phyloP scores from a whole-genome alignment of 2,797 vertebrate genomes.

The Myotis daubentonii region DNA sequence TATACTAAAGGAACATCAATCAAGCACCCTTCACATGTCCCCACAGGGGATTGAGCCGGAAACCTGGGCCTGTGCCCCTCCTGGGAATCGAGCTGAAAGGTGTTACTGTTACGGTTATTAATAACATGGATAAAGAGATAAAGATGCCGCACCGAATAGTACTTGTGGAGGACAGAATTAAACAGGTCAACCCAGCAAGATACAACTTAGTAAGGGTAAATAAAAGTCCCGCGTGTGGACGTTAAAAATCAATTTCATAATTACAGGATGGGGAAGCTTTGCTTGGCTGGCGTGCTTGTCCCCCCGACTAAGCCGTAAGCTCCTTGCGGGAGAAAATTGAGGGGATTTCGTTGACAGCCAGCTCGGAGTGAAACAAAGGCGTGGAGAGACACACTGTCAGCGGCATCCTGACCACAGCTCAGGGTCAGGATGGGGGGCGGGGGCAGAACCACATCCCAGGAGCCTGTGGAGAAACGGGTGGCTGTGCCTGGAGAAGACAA shows the following conservation, averaged over 20 bases:
- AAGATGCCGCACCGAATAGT: not conserved
- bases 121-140: not conserved
- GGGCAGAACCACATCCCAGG: constrained; percentile 9
- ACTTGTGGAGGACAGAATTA: not conserved
- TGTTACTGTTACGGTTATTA: not conserved
- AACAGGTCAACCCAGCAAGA: constrained; percentile 1
- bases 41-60: too few species aligned
- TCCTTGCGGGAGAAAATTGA: constrained; percentile 49
- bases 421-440: not conserved
- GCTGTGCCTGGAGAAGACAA: not conserved
- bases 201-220: not conserved
- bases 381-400: not conserved
- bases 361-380: not conserved
- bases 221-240: not conserved
- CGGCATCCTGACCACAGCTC: not conserved
- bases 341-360: constrained; percentile 34
- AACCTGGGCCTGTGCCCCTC: too few species aligned
- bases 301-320: constrained; percentile 26
- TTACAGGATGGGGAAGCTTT: constrained; percentile 35
- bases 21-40: too few species aligned
- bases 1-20: too few species aligned
- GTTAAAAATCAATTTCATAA: constrained; percentile 48
- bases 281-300: not conserved
- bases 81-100: not conserved
- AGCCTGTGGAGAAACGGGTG: not conserved